Evolutionary conservation across 1,140 invertebrate species (phyloP).

Genomic region (Maniola jurtina): DNA sequence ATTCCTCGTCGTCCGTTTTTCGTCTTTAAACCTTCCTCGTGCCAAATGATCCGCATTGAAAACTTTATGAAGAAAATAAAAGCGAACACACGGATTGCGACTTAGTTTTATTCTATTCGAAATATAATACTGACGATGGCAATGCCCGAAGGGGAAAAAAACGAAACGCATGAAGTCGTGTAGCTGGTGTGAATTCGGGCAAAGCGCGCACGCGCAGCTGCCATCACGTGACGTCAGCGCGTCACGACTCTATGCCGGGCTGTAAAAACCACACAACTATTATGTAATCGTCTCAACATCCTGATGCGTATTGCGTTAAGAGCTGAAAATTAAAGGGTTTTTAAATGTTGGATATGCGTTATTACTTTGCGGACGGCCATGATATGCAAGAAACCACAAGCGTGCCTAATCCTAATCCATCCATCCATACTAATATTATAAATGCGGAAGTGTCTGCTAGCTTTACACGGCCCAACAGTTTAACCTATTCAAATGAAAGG

Average conservation of each 20-base stretch:
- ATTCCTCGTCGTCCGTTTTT: too few relatives aligned
- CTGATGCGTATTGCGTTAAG: background rate
- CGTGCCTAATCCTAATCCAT: too few relatives aligned
- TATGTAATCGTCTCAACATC: constrained; percentile 9
- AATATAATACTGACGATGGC: constrained; percentile 13
- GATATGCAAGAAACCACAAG: too few relatives aligned
- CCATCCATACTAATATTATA: too few relatives aligned
- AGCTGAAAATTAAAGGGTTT: background rate
- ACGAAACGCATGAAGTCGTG: constrained; percentile 32
- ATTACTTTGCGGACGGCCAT: too few relatives aligned
- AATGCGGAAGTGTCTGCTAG: too few relatives aligned
- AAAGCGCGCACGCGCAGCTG: constrained; percentile 31
- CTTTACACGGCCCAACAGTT: too few relatives aligned
- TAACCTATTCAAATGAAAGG: too few relatives aligned
- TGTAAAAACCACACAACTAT: constrained; percentile 18
- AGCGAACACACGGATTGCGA: too few relatives aligned
- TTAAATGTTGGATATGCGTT: background rate
- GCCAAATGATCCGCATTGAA: too few relatives aligned
- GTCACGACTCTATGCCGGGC: constrained; percentile 26
- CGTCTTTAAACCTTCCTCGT: too few relatives aligned
- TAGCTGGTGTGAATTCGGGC: constrained; percentile 39
- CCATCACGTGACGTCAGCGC: constrained; percentile 33
- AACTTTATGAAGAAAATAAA: too few relatives aligned
- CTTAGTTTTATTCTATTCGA: background rate
- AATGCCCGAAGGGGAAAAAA: constrained; percentile 29